These are phyloP conservation scores for Platygyra sinensis DNA, from an alignment of 64 coral and sea anemone genomes.

Conservation along the genomic window DNA sequence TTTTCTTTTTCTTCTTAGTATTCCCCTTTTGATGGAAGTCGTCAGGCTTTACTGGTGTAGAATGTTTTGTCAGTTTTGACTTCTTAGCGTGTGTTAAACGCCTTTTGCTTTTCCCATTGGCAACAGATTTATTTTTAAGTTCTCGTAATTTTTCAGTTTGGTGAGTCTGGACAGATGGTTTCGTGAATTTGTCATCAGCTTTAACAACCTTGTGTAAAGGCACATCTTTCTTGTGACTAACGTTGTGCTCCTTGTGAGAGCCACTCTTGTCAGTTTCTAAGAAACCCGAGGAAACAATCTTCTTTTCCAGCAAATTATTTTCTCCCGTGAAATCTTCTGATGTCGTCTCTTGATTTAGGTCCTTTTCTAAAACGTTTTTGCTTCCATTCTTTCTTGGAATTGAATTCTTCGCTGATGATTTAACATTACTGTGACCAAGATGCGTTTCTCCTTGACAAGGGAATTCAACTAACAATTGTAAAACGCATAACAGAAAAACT, in stretches of 20 bases:
- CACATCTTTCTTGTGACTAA: not conserved
- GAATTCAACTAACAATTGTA: not conserved
- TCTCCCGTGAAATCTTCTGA: not conserved
- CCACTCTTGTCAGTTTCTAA: not conserved
- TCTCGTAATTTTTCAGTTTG: not conserved
- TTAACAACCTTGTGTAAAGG: not conserved
- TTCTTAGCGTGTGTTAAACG: not conserved
- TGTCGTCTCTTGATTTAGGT: not conserved
- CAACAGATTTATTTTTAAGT: not conserved
- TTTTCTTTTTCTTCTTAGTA: constrained; percentile 6
- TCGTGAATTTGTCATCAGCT: not conserved
- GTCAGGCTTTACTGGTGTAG: not conserved
- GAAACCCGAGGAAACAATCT: not conserved
- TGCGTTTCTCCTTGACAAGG: not conserved
- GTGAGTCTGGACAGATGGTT: not conserved
- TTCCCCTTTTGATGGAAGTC: not conserved
- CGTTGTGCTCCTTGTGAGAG: not conserved
- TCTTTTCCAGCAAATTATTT: no score
- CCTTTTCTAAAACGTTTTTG: not conserved
- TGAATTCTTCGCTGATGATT: not conserved
- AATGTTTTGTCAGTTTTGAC: not conserved
- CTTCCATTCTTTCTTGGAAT: not conserved
- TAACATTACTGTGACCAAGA: not conserved
- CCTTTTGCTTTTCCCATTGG: not conserved
- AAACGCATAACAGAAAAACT: constrained; percentile 15